Evolutionary conservation across 2,113 vertebrate genomes (phyloP).

Genomic region (Nansenia antarctica): DNA sequence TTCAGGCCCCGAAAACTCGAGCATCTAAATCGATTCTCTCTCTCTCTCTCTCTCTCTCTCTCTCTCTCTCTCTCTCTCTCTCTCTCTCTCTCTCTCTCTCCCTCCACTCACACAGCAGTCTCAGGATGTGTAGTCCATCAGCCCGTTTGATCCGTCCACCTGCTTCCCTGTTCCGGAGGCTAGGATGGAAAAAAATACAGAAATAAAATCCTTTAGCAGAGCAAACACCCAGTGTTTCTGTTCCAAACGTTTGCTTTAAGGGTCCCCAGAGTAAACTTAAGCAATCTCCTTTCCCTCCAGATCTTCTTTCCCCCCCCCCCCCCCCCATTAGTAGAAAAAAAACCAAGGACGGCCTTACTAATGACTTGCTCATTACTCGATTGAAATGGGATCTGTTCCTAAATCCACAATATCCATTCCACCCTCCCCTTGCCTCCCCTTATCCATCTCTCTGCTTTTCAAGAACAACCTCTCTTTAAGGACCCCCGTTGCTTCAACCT

Average conservation of each 20-base stretch:
- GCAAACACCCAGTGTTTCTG: not conserved
- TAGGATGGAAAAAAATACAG: not conserved
- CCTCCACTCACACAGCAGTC: not conserved
- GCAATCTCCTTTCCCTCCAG: not conserved
- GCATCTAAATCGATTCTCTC: no score
- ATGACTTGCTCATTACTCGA: conserved; percentile 7
- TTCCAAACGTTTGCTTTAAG: not conserved
- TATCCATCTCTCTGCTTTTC: not conserved
- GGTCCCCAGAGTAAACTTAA: not conserved
- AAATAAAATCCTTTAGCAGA: not conserved
- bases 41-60: no score
- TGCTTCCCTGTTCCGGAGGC: not conserved
- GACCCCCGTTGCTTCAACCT: not conserved
- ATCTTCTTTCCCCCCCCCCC: not conserved
- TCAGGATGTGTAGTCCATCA: not conserved
- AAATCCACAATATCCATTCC: not conserved
- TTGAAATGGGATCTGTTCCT: not conserved
- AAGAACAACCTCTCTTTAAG: no score
- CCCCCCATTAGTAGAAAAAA: not conserved
- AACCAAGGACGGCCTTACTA: not conserved
- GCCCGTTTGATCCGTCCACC: not conserved
- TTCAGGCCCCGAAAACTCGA: no score
- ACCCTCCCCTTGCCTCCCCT: not conserved
- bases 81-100: no score
- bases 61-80: no score